Conservation (phyloP, 2,797 vertebrate genomes). For the Gallinago nigripennis region DNA sequence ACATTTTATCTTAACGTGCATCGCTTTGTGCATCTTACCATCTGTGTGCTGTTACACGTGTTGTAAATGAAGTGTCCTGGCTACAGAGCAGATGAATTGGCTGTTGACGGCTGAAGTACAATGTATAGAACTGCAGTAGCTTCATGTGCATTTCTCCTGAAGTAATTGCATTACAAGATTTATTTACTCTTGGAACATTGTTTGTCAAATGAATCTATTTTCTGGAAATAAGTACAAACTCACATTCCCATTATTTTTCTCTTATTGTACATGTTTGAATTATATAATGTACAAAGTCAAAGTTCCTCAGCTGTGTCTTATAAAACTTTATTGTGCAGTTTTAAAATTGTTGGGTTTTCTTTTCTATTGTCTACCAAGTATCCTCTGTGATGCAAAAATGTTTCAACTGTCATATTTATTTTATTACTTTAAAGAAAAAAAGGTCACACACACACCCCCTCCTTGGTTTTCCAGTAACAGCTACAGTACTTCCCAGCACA, state of each 20-base stretch:
- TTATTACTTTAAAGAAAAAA: not conserved
- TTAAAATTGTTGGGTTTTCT: not conserved
- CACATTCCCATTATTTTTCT: constrained; percentile 65
- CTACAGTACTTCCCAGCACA: not conserved
- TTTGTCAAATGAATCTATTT: constrained; percentile 67
- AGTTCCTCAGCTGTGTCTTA: constrained; percentile 32
- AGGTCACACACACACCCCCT: not conserved
- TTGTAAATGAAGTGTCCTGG: constrained; percentile 30
- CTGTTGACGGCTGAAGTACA: constrained; percentile 47
- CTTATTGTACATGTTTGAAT: constrained; percentile 68
- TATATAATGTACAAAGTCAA: constrained; percentile 67
- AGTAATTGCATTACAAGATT: constrained; percentile 62
- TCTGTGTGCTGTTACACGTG: not conserved
- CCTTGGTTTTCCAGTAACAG: not conserved
- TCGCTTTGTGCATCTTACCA: constrained; percentile 23
- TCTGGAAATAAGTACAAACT: constrained; percentile 68
- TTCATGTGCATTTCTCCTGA: constrained; percentile 60
- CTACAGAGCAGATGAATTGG: constrained; percentile 30
- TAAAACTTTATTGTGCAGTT: constrained; percentile 44
- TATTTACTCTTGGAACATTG: constrained; percentile 36
- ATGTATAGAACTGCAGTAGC: constrained; percentile 36
- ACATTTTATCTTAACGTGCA: not conserved
- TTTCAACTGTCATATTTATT: not conserved
- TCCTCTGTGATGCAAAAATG: not conserved
- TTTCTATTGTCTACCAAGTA: not conserved